Base-by-base conservation (phyloP, 2,113 vertebrate species). In the Ptilorrhoa leucosticta region DNA sequence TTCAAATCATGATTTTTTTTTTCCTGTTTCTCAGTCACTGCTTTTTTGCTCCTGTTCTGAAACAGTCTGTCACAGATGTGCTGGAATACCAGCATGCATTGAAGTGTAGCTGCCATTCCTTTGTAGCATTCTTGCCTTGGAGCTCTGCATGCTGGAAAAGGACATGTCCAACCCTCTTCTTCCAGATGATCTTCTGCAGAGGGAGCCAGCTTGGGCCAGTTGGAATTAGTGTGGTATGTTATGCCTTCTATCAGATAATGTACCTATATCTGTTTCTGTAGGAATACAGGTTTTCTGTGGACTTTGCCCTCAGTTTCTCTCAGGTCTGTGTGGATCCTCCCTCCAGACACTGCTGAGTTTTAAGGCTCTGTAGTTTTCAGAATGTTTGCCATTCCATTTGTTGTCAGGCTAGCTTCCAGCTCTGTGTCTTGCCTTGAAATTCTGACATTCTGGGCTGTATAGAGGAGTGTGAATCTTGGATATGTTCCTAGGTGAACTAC, bases 61-160 rank as follows among this genome's bases (percentile, higher is more conserved):
- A 73, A 42, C 30, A 12, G 20, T 0, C 0, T 53, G 18, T 45
- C 68, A 44, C 21, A 80, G 57, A 72, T 1, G 0, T 56, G 42
- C 30, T 86, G 42, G 30, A 72, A 70, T 39, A 45, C 18, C 76
- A 63, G 30, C 51, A 66, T 21, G 15, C 19, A 18, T 3, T 24
- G 35, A 76, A 91, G 15, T 2, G 2, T 22, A 79, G 39, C 31
- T 57, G 23, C 30, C 0, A 0, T 35, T 87, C 17, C 45, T 89
- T 47, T 56, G 61, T 51, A 78, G 30, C 47, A 24, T 9, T 21
- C 44, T 75, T 64, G 31, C 61, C 60, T 78, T 81, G 48, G 42
- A 64, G 42, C 11, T 91, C 53, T 78, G 39, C 13, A 8, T 56
- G 35, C 26, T 51, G 54, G 60, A 54, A 54, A 50, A 93, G 16